phyloP scores from a whole-genome alignment of 2,113 vertebrate species.

The Heterotis niloticus region DNA sequence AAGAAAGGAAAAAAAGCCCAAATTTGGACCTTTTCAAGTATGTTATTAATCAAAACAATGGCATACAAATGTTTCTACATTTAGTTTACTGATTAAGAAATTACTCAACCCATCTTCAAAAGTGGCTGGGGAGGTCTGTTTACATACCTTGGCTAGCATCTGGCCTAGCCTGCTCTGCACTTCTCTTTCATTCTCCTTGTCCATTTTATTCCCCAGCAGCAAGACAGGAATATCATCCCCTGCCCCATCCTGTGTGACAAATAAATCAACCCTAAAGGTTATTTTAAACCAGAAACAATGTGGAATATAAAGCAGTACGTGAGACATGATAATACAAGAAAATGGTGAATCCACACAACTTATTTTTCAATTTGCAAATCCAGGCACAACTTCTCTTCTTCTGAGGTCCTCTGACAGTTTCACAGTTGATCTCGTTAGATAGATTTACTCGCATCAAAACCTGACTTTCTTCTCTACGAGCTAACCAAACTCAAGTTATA shows the following conservation, averaged over 20 bases:
- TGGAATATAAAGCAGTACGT: no score
- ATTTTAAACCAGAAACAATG: background rate
- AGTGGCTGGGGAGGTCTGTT: background rate
- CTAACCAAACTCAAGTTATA: no score
- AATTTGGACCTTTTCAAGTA: no score
- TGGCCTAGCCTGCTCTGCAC: constrained; percentile 74
- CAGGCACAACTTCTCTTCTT: no score
- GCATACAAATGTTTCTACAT: no score
- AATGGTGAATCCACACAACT: no score
- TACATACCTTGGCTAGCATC: constrained; percentile 73
- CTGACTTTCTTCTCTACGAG: no score
- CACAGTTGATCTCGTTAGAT: background rate
- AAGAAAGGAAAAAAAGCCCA: no score
- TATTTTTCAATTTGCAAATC: no score
- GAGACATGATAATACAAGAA: background rate
- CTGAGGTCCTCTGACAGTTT: no score
- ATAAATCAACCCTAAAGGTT: constrained; percentile 20
- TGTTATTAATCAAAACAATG: no score
- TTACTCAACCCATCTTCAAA: background rate
- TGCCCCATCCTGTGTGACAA: constrained; percentile 67
- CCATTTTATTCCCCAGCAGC: constrained; percentile 85
- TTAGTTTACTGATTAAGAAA: background rate
- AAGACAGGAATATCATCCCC: constrained; percentile 75
- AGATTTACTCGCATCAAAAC: background rate
- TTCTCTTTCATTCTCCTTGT: constrained; percentile 74